Percentiles rank a stretch among this genome's conserved stretches.
These are phyloP conservation scores for Diarsia dahlii DNA, from an alignment of 2,888 invertebrate species.

Conservation along the genomic window DNA sequence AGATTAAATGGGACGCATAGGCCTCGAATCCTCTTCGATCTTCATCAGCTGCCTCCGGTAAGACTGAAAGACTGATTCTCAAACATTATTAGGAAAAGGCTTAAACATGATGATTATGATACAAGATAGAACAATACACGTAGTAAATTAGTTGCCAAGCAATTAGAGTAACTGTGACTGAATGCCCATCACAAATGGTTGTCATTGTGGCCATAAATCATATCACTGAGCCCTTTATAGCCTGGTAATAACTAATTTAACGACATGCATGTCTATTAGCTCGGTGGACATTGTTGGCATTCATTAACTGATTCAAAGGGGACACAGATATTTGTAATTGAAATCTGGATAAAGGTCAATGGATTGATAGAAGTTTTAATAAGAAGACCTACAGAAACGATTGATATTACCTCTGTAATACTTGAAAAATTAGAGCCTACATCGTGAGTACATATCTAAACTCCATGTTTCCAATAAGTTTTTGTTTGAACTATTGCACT, in stretches of 20 bases:
- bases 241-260: slow-evolving; percentile 51
- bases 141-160: slow-evolving; percentile 27
- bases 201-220: slow-evolving; percentile 48
- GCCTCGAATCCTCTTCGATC: no score
- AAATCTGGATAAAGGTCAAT: slow-evolving; percentile 3
- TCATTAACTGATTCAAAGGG: slow-evolving; percentile 8
- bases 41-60: no score
- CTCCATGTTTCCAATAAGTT: not conserved
- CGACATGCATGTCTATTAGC: slow-evolving; percentile 18
- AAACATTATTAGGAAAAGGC: no score
- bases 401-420: not conserved
- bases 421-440: not conserved
- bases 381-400: not conserved
- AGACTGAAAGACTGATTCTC: no score
- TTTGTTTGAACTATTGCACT: no score
- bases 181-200: slow-evolving; percentile 21
- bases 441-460: not conserved
- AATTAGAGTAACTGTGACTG: slow-evolving; percentile 32
- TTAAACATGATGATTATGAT: no score
- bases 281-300: not conserved
- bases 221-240: slow-evolving; percentile 37
- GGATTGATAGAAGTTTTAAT: not conserved
- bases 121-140: slow-evolving; percentile 16
- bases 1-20: no score
- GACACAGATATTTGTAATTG: slow-evolving; percentile 7